Base-by-base conservation (phyloP, 2,797 vertebrate species). In the Podarcis siculus region DNA sequence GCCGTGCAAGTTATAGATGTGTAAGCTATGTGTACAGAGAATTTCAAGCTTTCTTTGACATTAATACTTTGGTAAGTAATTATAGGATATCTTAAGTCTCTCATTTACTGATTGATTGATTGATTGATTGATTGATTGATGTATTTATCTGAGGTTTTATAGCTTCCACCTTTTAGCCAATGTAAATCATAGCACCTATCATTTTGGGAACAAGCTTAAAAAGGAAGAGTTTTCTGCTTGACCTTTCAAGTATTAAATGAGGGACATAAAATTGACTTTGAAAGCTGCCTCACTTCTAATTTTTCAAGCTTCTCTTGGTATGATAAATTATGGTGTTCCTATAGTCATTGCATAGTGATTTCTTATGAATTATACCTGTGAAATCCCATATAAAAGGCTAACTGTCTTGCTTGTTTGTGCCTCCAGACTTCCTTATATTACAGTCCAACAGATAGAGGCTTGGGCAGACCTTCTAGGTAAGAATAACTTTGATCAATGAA, bases 391-490 rank as follows among this genome's bases (percentile, higher is more conserved):
- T 64, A 89, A 49, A 67, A 37, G 2, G 79, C 9, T 92, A 88
- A 95, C 67, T 75, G 9, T 72, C 32, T 37, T 25, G 0, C 84
- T 5, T 92, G 93, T 97, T 97, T 97, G 79, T 97, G 94, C 96
- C 91, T 96, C 94, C 97, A 99, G 99, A 97, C 98, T 66, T 98
- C 98, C 82, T 96, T 99, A 78, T 98, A 98, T 95, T 97, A 98
- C 88, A 89, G 97, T 90, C 97, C 98, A 82, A 95, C 97, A 85
- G 98, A 99, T 92, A 98, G 95, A 95, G 96, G 97, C 94, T 96
- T 98, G 39, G 98, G 99, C 91, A 98, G 98, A 94, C 97, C 98
- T 78, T 96, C 96, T 83, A 99, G 99, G 99, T 99, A 98, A 98
- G 97, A 88, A 91, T 90, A 93, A 76, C 23, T 15, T 35, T 9